A percentile compares a stretch with the other conserved stretches of the same genome.
Conservation (phyloP, 2,113 vertebrate genomes). For the Tor tambroides region DNA sequence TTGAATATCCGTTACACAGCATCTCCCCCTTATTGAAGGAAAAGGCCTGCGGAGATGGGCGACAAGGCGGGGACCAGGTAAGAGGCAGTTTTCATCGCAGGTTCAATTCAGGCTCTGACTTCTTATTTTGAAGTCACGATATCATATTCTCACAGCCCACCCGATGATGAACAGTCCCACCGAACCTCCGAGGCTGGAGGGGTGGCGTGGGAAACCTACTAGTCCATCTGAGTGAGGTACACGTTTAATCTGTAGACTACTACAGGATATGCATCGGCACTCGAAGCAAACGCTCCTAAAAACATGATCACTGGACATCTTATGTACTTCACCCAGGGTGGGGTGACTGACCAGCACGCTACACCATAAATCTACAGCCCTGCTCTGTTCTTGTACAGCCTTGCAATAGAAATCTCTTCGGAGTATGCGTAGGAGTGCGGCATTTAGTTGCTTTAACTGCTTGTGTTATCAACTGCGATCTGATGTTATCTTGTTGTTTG, state of each 20-base stretch:
- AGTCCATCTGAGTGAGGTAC: not conserved
- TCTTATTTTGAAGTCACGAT: constrained; percentile 39
- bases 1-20: not conserved
- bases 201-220: not conserved
- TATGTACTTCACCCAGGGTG: constrained; percentile 30
- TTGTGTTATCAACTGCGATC: not conserved
- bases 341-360: constrained; percentile 41
- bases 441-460: constrained; percentile 1
- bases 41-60: constrained; percentile 65
- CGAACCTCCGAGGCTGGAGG: not conserved
- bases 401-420: not conserved
- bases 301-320: constrained; percentile 24
- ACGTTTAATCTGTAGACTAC: not conserved
- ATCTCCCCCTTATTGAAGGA: not conserved
- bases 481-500: constrained; percentile 18
- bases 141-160: not conserved
- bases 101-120: constrained; percentile 14
- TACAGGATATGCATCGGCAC: not conserved
- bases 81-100: constrained; percentile 30
- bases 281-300: not conserved
- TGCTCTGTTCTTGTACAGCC: not conserved
- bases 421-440: not conserved
- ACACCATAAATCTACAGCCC: not conserved
- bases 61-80: constrained; percentile 75
- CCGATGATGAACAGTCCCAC: not conserved